These are phyloP conservation scores for Callocephalon fimbriatum DNA, from an alignment of 2,113 vertebrate species.

Conservation along the genomic window DNA sequence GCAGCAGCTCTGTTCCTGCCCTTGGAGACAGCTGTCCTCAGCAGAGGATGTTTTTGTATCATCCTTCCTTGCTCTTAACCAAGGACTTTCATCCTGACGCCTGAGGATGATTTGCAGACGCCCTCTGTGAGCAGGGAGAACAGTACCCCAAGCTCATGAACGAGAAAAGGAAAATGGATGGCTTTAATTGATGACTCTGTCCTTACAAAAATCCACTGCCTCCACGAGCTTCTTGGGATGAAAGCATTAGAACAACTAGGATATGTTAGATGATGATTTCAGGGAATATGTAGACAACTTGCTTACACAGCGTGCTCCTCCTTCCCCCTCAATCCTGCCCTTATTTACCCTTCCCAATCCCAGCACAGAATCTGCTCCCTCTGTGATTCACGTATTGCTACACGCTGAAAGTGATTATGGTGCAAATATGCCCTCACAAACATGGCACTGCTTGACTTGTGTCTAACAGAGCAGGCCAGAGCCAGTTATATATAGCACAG, in stretches of 20 bases:
- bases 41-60: not conserved
- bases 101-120: not conserved
- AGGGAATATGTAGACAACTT: not conserved
- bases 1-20: not conserved
- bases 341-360: not conserved
- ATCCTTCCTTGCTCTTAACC: not conserved
- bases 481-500: not conserved
- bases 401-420: not conserved
- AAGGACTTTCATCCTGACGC: not conserved
- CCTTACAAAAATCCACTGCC: not conserved
- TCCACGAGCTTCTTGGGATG: not conserved
- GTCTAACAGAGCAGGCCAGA: not conserved
- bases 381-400: accelerated
- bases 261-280: not conserved
- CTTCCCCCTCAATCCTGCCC: not conserved
- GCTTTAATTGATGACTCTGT: not conserved
- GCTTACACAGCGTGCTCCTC: not conserved
- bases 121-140: not conserved
- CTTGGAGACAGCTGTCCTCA: not conserved
- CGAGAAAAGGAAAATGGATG: not conserved
- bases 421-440: not conserved
- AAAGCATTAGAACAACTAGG: not conserved
- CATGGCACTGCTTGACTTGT: accelerated
- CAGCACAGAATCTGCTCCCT: not conserved
- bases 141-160: not conserved